Base-by-base conservation (phyloP, 2,113 vertebrate genomes). In the Epinephelus fuscoguttatus region DNA sequence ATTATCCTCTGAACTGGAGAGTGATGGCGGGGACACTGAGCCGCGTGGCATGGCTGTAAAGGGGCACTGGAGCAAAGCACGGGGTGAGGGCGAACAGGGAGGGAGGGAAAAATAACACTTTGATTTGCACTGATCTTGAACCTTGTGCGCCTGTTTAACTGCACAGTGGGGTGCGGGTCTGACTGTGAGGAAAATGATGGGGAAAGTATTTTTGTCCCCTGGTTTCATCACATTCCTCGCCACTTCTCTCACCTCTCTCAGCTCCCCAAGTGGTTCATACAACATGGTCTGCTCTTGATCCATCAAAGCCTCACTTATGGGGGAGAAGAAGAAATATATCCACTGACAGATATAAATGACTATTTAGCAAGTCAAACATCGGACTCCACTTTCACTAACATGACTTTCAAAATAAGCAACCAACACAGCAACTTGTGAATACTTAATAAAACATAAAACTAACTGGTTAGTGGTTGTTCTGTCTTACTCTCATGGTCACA, bases 101-200 rank as follows among this genome's bases (percentile, higher is more conserved):
- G 85, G 52, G 64, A 27, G 78, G 33, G 27, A 96, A 93, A 95
- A 91, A 96, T 94, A 94, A 96, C 91, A 91, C 96, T 96, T 96
- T 95, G 95, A 96, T 94, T 91, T 94, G 95, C 92, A 93, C 89
- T 92, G 92, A 90, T 93, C 94, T 94, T 95, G 94, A 95, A 95
- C 93, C 91, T 89, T 90, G 87, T 63, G 76, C 66, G 90, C 88
- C 84, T 94, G 93, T 94, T 95, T 91, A 91, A 88, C 79, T 92
- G 94, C 97, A 90, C 96, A 92, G 97, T 86, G 93, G 96, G 96
- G 95, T 80, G 91, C 88, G 33, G 82, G 94, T 93, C 91, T 53
- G 75, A 86, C 93, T 87, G 93, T 49, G 93, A 89, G 82, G 69
- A 85, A 82, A 90, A 82, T 76, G 78, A 86, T 70, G 82, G 86